A percentile compares a stretch with the other conserved stretches of the same genome.
Evolutionary conservation across 2,113 vertebrate species (phyloP).

Genomic region (Falco punctatus): DNA sequence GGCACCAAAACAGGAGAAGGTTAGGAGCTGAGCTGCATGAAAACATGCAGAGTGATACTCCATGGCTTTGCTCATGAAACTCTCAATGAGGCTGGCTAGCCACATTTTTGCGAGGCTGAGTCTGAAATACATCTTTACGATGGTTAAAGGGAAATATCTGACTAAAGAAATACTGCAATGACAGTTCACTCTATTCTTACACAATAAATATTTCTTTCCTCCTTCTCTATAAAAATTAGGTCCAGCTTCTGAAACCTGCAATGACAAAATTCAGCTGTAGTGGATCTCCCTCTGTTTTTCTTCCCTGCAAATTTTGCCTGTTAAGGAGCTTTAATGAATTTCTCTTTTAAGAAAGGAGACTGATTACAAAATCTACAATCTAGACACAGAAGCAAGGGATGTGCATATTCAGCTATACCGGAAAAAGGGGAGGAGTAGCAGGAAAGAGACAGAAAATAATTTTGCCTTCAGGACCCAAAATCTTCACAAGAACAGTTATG

Average conservation of each 20-base stretch:
- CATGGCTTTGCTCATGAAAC: neutral
- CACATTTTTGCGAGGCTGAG: neutral
- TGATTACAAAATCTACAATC: neutral
- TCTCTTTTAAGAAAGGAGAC: neutral
- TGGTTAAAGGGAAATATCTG: neutral
- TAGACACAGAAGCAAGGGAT: neutral
- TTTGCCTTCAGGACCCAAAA: neutral
- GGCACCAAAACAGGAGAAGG: neutral
- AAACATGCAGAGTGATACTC: neutral
- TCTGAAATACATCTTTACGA: neutral
- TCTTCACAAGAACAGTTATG: neutral
- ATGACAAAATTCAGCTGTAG: neutral
- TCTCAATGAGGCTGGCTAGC: neutral
- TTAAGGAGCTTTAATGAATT: neutral
- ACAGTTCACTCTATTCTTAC: neutral
- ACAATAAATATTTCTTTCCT: neutral
- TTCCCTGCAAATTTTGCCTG: neutral
- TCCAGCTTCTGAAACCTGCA: neutral
- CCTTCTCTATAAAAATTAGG: neutral
- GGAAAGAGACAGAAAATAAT: neutral
- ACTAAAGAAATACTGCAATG: neutral
- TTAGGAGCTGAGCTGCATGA: neutral
- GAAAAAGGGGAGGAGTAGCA: neutral
- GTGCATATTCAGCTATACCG: neutral
- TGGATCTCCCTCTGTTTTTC: neutral